A percentile compares a stretch with the other conserved stretches of the same genome.
Evolutionary conservation across 1,140 invertebrate genomes (phyloP).

Genomic region (Trichonephila clavata): DNA sequence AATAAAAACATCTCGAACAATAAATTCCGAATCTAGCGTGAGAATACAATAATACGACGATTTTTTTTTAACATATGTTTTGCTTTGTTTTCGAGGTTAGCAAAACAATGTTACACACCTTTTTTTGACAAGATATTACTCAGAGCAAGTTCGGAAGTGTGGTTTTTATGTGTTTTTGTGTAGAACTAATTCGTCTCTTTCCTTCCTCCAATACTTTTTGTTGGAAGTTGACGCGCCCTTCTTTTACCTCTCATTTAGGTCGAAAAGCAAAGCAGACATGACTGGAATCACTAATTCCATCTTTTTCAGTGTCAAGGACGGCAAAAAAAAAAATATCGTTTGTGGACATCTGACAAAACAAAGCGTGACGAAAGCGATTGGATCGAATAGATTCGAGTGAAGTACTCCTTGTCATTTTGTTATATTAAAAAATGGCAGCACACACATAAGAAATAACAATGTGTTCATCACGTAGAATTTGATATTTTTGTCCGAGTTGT

Average conservation of each 20-base stretch:
- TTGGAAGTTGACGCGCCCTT: neutral
- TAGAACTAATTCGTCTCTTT: no score
- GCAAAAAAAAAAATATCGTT: neutral
- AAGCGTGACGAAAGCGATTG: neutral
- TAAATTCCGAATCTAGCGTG: neutral
- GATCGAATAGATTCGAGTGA: neutral
- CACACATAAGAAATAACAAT: no score
- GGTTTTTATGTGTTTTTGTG: no score
- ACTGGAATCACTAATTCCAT: neutral
- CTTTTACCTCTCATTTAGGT: neutral
- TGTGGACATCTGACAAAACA: neutral
- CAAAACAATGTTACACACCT: slow-evolving; percentile 1
- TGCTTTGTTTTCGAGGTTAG: neutral
- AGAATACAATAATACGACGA: neutral
- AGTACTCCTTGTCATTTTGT: no score
- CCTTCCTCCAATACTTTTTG: no score
- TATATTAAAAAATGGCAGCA: no score
- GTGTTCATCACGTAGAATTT: no score
- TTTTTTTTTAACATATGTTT: neutral
- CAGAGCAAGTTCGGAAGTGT: neutral
- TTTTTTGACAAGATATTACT: neutral
- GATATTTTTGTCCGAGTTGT: no score
- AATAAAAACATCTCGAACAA: neutral
- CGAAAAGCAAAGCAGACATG: neutral
- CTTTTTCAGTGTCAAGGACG: neutral